A percentile compares a stretch with the other conserved stretches of the same genome.
phyloP scores from a whole-genome alignment of 2,888 invertebrate genomes.

The Glyphotaelius pellucidus region DNA sequence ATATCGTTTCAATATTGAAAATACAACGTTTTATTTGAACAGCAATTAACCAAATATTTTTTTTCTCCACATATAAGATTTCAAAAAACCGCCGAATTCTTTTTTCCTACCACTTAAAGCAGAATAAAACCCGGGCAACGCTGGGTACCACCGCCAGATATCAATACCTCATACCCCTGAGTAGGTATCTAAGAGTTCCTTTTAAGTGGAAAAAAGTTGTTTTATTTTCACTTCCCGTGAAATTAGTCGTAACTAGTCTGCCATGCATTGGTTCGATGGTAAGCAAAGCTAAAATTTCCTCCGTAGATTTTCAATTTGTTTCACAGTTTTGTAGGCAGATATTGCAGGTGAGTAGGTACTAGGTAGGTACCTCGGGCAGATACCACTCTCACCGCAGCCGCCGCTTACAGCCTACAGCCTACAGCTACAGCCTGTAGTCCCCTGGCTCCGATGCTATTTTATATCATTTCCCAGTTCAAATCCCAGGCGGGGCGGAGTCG shows the following conservation, averaged over 20 bases:
- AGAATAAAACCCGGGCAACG: too few species aligned
- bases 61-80: too few species aligned
- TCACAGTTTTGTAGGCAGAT: neutral
- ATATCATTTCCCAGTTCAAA: slow-evolving; percentile 29
- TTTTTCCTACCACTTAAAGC: too few species aligned
- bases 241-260: slow-evolving; percentile 44
- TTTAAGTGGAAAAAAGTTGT: neutral
- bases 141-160: too few species aligned
- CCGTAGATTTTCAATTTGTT: slow-evolving; percentile 64
- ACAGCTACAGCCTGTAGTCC: slow-evolving; percentile 6
- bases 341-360: neutral
- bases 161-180: too few species aligned
- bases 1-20: too few species aligned
- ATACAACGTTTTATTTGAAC: too few species aligned
- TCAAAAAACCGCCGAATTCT: too few species aligned
- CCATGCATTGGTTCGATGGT: slow-evolving; percentile 58
- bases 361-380: neutral
- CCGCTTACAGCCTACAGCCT: slow-evolving; percentile 4
- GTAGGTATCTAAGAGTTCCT: too few species aligned
- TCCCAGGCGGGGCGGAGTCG: slow-evolving; percentile 15
- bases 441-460: slow-evolving; percentile 16
- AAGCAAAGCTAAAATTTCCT: slow-evolving; percentile 62
- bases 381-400: neutral
- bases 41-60: too few species aligned
- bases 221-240: neutral